Evolutionary conservation across 1,140 invertebrate genomes (phyloP), one percentile per base, ranked within the genome.

Genomic region (Aphelenchoides besseyi): DNA sequence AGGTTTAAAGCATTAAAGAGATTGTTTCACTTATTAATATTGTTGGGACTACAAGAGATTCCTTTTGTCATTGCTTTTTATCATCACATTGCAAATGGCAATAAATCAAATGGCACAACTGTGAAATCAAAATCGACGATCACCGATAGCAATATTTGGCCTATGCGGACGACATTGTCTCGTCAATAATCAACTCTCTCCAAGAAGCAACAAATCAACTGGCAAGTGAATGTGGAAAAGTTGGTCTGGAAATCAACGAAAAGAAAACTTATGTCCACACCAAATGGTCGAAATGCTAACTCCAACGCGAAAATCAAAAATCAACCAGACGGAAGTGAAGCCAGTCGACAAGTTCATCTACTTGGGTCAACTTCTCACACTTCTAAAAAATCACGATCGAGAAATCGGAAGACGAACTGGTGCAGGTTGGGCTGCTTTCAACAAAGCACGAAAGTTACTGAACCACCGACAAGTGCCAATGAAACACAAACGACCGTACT

Each of bases 261-360:
- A 75, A 9, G 8, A 77, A 74, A 32, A 77, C 66, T n/a, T 62
- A 77, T 77, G 35, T 16, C 18, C 12, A n/a, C n/a, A 69, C 62
- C 2, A 18, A 69, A 2, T 30, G 1, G 68, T 28, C n/a, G 2
- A 23, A n/a, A n/a, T n/a, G n/a, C n/a, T n/a, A n/a, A n/a, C n/a
- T n/a, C n/a, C n/a, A n/a, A n/a, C n/a, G n/a, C 18, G 1, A 12
- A 68, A 18, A 18, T 70, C 1, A 32, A 9, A n/a, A 1, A 16
- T 70, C 3, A 23, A 69, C 16, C 26, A 23, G 9, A 23, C 28
- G 29, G 66, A 68, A 62, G 32, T 70, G 9, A 41, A 70, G 5
- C 26, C 1, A 16, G 68, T 70, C 1, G 62, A 70, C 1, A 23
- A 32, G 1, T 70, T 70, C 33, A 30, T 69, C 2, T 69, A 69